phyloP scores from a whole-genome alignment of 2,113 vertebrate genomes.

The Nematolebias whitei region DNA sequence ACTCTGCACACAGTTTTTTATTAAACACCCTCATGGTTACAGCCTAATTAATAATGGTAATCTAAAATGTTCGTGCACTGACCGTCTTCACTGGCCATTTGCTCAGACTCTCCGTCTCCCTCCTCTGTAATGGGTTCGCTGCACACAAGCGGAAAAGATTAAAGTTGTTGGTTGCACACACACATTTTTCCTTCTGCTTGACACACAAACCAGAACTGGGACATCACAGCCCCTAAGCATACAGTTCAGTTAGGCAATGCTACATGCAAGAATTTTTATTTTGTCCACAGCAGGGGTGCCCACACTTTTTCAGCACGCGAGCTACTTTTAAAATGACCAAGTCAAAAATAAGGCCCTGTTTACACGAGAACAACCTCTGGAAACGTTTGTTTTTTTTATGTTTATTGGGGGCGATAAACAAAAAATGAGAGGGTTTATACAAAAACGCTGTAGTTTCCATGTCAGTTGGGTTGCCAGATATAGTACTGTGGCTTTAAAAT shows the following conservation, averaged over 20 bases:
- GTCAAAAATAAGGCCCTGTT: no score
- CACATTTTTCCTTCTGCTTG: constrained; percentile 18
- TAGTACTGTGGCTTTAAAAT: no score
- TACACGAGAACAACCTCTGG: no score
- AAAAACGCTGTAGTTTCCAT: no score
- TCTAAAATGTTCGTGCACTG: constrained; percentile 19
- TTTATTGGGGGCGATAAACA: no score
- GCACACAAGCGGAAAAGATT: constrained; percentile 28
- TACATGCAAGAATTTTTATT: not conserved
- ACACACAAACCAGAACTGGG: not conserved
- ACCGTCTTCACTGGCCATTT: constrained; percentile 79
- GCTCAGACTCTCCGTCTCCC: constrained; percentile 79
- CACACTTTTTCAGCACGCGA: no score
- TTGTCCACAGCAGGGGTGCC: not conserved
- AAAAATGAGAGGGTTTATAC: no score
- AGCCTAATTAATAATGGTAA: no score
- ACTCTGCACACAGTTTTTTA: constrained; percentile 66
- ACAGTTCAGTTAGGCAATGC: not conserved
- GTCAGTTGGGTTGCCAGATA: no score
- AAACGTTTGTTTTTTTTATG: no score
- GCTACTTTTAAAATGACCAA: no score
- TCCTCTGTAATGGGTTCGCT: constrained; percentile 84
- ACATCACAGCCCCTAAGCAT: not conserved
- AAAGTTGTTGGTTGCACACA: constrained; percentile 3
- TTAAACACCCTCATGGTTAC: no score